Base-by-base conservation (phyloP, 2,888 invertebrate genomes). In the Sepiola atlantica region DNA sequence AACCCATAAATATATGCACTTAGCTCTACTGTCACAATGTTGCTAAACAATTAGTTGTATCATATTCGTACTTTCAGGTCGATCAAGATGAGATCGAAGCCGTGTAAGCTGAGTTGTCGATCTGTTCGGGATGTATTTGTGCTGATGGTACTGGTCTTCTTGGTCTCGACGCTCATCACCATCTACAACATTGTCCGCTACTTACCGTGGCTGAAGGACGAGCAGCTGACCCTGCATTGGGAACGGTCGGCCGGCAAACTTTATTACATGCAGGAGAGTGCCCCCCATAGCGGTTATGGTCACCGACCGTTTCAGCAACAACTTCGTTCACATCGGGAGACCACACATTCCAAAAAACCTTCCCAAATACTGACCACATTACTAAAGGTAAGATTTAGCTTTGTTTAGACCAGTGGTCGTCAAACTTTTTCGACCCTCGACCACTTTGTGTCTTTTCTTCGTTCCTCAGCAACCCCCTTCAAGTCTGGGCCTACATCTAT, bases 291-390 rank as follows among this genome's bases (percentile, higher is more conserved):
- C 24, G 35, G 14, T 24, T 24, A 92, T 45, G 35, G 28, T 0
- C 92, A 45, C 12, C 92, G 45, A 21, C 35, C 24, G 21, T 45
- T 92, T 92, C 35, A 92, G 21, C 54, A 35, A 14, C 92, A 92
- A 45, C 24, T 92, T 92, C 92, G 92, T 55, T 35, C 57, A 24
- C 55, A 57, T n/a, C 32, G 35, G n/a, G 57, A 55, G 21, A 45
- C 55, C 21, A 54, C 93, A 57, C 93, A 55, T 93, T 57, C 93
- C 93, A 57, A 55, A 57, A 93, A 57, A 32, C 93, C 55, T 21
- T 93, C 93, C 14, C 93, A 93, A 55, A 93, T 93, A 21, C 32
- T 93, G 55, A 93, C 93, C 28, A 55, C 55, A 32, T 35, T 93
- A 35, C 55, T 93, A 57, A 55, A 93, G 55, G 93, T 93, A 57